Conservation (phyloP, 2,113 vertebrate species). For the Pelusios castaneus region DNA sequence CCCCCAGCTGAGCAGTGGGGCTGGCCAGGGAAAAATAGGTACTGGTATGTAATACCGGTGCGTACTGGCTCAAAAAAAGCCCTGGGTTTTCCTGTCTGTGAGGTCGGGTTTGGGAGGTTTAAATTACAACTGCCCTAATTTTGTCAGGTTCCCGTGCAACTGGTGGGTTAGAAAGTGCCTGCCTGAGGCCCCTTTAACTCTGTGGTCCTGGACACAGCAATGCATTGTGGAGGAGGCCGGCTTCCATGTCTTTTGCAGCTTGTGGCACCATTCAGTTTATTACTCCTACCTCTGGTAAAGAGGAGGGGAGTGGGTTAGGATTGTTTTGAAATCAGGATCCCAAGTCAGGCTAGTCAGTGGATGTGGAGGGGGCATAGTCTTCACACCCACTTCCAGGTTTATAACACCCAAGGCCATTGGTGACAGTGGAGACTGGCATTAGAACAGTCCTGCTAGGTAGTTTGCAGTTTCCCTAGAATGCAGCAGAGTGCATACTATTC, state of each 20-base stretch:
- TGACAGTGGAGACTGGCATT: neutral
- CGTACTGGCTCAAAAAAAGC: too few relatives aligned
- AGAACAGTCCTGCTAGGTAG: neutral
- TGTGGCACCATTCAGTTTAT: neutral
- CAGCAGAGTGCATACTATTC: too few relatives aligned
- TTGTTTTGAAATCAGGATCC: neutral
- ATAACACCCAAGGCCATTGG: neutral
- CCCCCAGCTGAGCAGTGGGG: too few relatives aligned
- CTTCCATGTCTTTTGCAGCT: neutral
- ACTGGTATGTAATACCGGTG: too few relatives aligned
- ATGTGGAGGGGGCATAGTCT: neutral
- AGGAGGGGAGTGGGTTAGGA: neutral
- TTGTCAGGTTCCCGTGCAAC: too few relatives aligned
- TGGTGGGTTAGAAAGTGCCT: neutral
- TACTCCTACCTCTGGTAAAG: neutral
- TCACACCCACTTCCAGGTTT: neutral
- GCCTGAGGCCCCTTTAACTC: neutral
- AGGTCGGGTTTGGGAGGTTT: neutral
- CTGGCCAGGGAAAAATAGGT: too few relatives aligned
- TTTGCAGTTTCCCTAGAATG: too few relatives aligned
- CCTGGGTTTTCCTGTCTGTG: neutral
- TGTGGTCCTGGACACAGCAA: neutral
- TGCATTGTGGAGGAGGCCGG: neutral
- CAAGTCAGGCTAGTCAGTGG: neutral
- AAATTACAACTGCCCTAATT: neutral